phyloP scores from a whole-genome alignment of 2,797 vertebrate species.

The Spinus olivaceus region DNA sequence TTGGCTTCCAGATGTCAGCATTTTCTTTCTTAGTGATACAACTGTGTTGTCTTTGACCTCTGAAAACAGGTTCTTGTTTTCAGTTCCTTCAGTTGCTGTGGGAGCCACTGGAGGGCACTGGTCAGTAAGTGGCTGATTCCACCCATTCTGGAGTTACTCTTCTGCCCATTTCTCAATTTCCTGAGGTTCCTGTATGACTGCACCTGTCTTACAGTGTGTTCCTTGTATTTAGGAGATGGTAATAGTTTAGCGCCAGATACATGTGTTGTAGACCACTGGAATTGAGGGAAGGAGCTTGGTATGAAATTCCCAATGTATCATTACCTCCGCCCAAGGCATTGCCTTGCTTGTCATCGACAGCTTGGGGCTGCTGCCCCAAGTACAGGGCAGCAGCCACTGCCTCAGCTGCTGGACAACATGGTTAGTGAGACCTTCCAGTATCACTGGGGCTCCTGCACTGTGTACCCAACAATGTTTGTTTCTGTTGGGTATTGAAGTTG shows the following conservation, averaged over 20 bases:
- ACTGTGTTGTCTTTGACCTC: background rate
- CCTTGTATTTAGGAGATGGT: background rate
- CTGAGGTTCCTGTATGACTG: background rate
- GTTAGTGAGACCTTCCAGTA: background rate
- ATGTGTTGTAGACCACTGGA: background rate
- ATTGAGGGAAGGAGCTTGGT: background rate
- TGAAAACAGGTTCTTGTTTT: background rate
- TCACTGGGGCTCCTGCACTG: background rate
- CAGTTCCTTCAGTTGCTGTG: background rate
- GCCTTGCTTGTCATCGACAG: background rate
- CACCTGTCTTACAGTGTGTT: background rate
- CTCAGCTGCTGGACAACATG: background rate
- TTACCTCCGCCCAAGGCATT: background rate
- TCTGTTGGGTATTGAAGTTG: background rate
- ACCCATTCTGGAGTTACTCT: background rate
- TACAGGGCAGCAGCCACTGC: background rate
- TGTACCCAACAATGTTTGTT: background rate
- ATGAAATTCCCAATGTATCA: background rate
- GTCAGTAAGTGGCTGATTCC: background rate
- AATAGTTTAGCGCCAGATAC: background rate
- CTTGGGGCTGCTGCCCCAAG: background rate
- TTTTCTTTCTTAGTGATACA: background rate
- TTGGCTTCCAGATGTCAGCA: background rate
- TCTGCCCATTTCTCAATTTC: background rate
- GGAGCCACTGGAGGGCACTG: constrained; percentile 54